Evolutionary conservation across 2,113 vertebrate species (phyloP).

Genomic region (Scophthalmus maximus): DNA sequence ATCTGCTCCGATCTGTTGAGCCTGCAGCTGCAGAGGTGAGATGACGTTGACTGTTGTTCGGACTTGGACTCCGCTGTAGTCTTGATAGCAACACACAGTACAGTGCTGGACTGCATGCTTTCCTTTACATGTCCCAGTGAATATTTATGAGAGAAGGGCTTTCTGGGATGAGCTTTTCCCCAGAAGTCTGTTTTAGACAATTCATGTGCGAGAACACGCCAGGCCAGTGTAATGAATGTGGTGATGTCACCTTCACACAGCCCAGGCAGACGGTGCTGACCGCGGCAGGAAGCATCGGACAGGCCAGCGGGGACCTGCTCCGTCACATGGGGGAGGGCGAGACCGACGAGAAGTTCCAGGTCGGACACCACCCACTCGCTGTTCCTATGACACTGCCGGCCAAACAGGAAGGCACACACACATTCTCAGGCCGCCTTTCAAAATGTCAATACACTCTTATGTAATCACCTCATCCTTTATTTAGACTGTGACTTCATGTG

Average conservation of each 20-base stretch:
- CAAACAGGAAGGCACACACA: conserved; percentile 72
- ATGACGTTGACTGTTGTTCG: conserved; percentile 13
- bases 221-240: conserved; percentile 59
- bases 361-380: conserved; percentile 73
- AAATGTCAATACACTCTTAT: conserved; percentile 47
- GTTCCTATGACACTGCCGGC: conserved; percentile 63
- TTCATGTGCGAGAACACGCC: conserved; percentile 37
- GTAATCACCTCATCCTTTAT: conserved; percentile 48
- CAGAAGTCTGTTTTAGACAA: conserved; percentile 50
- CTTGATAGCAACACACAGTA: conserved; percentile 6
- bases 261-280: conserved; percentile 97
- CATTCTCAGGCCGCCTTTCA: conserved; percentile 27
- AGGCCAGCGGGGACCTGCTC: conserved; percentile 96
- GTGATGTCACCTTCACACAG: conserved; percentile 81
- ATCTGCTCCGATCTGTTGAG: conserved; percentile 95
- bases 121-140: conserved; percentile 24
- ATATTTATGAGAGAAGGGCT: conserved; percentile 12
- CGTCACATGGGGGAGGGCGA: conserved; percentile 98
- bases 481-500: conserved; percentile 33
- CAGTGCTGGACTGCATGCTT: no score
- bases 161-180: conserved; percentile 37
- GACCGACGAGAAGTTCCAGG: conserved; percentile 97
- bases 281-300: conserved; percentile 97
- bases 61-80: conserved; percentile 25
- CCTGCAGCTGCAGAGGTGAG: conserved; percentile 95